These are phyloP conservation scores for Rhinichthys osculus DNA, from an alignment of 2,797 vertebrate species.

Conservation along the genomic window DNA sequence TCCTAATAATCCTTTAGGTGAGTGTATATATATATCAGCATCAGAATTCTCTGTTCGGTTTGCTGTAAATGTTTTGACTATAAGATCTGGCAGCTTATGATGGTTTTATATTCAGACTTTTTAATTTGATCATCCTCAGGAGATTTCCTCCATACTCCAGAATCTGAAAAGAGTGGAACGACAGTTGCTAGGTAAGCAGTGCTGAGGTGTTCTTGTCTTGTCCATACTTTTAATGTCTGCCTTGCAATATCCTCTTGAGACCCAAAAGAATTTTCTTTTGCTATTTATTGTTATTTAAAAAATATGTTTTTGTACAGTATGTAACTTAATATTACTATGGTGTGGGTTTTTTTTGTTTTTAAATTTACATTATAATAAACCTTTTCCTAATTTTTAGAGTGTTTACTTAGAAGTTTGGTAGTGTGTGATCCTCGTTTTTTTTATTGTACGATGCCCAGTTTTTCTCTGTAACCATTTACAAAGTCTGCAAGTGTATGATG, in stretches of 20 bases:
- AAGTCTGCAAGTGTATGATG: not conserved
- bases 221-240: not conserved
- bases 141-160: conserved; percentile 92
- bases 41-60: not conserved
- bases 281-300: not conserved
- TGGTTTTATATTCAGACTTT: conserved; percentile 6
- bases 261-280: not conserved
- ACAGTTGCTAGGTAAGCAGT: conserved; percentile 87
- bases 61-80: not conserved
- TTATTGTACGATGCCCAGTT: not conserved
- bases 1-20: no score
- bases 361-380: no score
- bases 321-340: not conserved
- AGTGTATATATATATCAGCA: no score
- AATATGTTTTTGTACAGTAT: no score
- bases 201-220: not conserved
- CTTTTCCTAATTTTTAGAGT: not conserved
- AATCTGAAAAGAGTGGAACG: conserved; percentile 93
- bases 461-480: conserved; percentile 10
- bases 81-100: not conserved
- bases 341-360: no score
- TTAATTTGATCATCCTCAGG: conserved; percentile 75
- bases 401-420: not conserved
- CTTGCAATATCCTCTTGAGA: not conserved
- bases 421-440: not conserved